phyloP scores from a whole-genome alignment of 2,113 vertebrate species.

The Oriolus oriolus region DNA sequence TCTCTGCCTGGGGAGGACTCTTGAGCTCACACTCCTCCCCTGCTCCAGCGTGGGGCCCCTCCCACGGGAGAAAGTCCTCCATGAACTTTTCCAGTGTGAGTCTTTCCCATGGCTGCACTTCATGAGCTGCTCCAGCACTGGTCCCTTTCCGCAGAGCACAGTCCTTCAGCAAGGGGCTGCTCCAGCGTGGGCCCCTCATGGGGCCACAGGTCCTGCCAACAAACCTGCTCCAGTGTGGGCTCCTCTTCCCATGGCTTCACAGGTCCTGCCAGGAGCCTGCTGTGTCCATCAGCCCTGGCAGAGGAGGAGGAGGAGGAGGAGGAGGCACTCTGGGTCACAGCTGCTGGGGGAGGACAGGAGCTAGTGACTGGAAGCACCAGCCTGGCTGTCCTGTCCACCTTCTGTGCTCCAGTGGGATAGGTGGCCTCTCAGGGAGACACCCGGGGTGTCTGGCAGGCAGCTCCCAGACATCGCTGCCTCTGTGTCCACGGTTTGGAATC shows the following conservation, averaged over 20 bases:
- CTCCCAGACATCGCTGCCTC: accelerated
- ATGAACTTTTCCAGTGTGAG: not conserved
- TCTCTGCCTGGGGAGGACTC: not conserved
- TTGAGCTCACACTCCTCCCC: not conserved
- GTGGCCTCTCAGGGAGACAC: not conserved
- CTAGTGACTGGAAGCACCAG: not conserved
- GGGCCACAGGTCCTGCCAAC: not conserved
- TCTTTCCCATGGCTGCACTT: not conserved
- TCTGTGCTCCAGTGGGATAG: not conserved
- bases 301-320: not conserved
- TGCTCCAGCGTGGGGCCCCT: not conserved
- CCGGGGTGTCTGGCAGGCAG: not conserved
- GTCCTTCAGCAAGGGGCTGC: not conserved
- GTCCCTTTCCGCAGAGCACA: not conserved
- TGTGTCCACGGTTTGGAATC: accelerated
- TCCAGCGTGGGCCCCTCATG: accelerated
- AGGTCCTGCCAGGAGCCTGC: not conserved
- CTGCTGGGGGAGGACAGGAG: not conserved
- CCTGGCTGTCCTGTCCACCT: not conserved
- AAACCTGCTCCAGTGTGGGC: not conserved
- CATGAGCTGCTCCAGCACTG: not conserved
- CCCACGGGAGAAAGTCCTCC: not conserved
- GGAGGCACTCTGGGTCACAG: not conserved
- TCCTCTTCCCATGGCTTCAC: not conserved
- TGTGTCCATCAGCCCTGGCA: not conserved